Evolutionary conservation across 2,888 invertebrate species (phyloP).

Genomic region (Unio delphinus): DNA sequence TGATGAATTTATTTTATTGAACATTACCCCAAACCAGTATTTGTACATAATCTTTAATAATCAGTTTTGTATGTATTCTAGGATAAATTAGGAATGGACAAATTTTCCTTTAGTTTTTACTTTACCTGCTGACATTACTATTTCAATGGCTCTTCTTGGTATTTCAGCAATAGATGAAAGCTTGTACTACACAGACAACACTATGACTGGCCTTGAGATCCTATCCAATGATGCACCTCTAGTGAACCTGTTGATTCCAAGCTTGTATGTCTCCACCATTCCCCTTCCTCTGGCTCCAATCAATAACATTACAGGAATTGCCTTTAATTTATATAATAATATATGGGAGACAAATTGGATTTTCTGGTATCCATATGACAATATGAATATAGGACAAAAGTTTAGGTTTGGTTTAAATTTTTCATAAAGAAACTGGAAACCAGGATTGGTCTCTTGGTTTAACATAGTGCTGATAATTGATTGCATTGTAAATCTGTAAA

Average conservation of each 20-base stretch:
- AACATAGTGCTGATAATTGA: too few species aligned
- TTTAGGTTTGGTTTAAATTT: constrained; percentile 46
- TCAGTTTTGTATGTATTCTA: neutral
- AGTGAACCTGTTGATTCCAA: constrained; percentile 46
- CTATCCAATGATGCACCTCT: constrained; percentile 49
- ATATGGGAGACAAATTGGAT: constrained; percentile 67
- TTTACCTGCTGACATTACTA: neutral
- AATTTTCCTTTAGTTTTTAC: neutral
- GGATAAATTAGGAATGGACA: neutral
- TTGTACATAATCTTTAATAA: neutral
- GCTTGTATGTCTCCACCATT: constrained; percentile 39
- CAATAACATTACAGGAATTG: constrained; percentile 48
- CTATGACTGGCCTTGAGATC: constrained; percentile 33
- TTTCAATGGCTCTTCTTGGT: constrained; percentile 7
- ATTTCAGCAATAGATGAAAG: constrained; percentile 51
- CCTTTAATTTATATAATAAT: constrained; percentile 64
- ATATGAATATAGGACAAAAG: constrained; percentile 40
- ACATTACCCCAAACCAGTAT: too few species aligned
- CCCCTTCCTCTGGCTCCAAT: constrained; percentile 53
- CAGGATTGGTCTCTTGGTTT: too few species aligned
- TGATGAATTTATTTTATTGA: too few species aligned
- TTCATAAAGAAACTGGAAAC: neutral
- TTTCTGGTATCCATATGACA: constrained; percentile 65
- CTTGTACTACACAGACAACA: constrained; percentile 44
- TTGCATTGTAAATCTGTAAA: too few species aligned